phyloP scores from a whole-genome alignment of 2,113 vertebrate species.

The Corapipo altera region DNA sequence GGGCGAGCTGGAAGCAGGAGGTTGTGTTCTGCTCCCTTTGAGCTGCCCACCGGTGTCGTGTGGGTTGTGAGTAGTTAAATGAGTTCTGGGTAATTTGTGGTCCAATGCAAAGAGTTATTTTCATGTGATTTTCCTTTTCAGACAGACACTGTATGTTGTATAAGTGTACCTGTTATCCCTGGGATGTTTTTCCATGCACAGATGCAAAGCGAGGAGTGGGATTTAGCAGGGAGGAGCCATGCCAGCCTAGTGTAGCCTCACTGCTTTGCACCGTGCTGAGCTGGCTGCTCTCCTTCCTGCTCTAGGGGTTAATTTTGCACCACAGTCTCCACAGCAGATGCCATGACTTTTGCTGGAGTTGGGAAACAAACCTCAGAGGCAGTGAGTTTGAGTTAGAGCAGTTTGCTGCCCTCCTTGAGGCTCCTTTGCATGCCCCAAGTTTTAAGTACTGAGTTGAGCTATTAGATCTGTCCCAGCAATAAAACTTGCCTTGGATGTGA shows the following conservation, averaged over 20 bases:
- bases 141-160: neutral
- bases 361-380: neutral
- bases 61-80: neutral
- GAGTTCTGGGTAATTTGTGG: neutral
- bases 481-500: neutral
- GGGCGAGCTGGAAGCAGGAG: neutral
- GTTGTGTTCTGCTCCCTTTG: neutral
- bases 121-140: neutral
- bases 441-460: neutral
- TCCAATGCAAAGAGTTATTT: neutral
- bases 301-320: slow-evolving; percentile 10
- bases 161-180: neutral
- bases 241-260: neutral
- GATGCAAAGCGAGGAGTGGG: neutral
- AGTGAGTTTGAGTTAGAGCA: neutral
- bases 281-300: neutral
- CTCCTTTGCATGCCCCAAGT: neutral
- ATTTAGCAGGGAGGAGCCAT: neutral
- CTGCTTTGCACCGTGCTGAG: neutral
- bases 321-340: neutral
- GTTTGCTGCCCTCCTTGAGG: neutral
- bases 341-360: neutral
- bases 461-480: neutral
- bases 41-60: neutral
- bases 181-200: neutral